Evolutionary conservation across 2,888 invertebrate genomes (phyloP), one percentile per base, ranked within the genome.

Genomic region (Urechis unicinctus): DNA sequence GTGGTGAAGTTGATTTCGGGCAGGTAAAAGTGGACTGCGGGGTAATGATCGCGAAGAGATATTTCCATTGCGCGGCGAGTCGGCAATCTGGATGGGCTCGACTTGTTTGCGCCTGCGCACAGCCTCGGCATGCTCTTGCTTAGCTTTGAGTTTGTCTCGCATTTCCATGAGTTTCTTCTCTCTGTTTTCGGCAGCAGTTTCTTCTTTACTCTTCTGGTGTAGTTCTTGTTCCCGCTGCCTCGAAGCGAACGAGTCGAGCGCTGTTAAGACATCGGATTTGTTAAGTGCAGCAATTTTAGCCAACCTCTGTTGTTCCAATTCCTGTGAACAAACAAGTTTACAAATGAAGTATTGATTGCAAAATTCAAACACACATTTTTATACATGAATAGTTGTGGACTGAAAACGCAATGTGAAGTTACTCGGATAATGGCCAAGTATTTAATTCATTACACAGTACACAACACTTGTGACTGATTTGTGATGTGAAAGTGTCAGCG

Each of bases 281-380:
- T 70, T 66, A 9, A 61, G 57, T 4, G 68, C 66, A 53, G 67
- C 67, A 22, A 73, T 70, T 57, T 67, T 71, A 42, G 67, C 69
- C 29, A 74, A 55, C n/a, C 66, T 60, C 26, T 70, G 68, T 45
- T 69, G 62, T 56, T 74, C 73, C 44, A 66, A 66, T 57, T 64
- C 64, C 73, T 73, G 52, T 24, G 29, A 44, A 42, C 43, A 21
- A 53, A 21, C 3, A n/a, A 44, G 25, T 36, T n/a, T n/a, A n/a
- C n/a, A n/a, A n/a, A n/a, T n/a, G n/a, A n/a, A n/a, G n/a, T n/a
- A n/a, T n/a, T n/a, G n/a, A n/a, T n/a, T n/a, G n/a, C n/a, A n/a
- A n/a, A n/a, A n/a, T n/a, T n/a, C n/a, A n/a, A n/a, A n/a, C n/a
- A n/a, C n/a, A n/a, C n/a, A n/a, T n/a, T n/a, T n/a, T n/a, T n/a